phyloP scores from a whole-genome alignment of 1,140 invertebrate species.

The Platorchestia sp. region DNA sequence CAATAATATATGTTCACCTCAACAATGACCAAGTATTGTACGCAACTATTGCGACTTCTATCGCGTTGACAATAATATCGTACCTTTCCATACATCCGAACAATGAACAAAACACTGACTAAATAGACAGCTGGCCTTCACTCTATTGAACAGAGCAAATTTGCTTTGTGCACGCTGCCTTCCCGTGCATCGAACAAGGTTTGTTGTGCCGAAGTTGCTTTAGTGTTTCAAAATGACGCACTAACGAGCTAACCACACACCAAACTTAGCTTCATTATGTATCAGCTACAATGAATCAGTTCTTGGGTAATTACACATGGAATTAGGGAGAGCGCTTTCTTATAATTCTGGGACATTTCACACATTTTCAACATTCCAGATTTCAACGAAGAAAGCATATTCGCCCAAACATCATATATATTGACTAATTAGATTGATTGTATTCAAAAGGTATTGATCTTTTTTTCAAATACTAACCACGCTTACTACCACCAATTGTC shows the following conservation, averaged over 20 bases:
- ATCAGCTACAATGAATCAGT: neutral
- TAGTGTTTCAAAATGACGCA: neutral
- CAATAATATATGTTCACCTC: neutral
- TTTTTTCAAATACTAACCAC: no score
- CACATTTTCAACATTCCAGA: no score
- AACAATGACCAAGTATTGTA: neutral
- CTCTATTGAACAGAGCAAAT: neutral
- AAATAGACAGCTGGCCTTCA: neutral
- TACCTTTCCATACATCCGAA: neutral
- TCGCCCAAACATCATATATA: no score
- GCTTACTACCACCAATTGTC: no score
- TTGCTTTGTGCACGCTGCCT: neutral
- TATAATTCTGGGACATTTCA: neutral
- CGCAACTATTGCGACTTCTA: neutral
- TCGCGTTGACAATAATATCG: neutral
- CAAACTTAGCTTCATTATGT: neutral
- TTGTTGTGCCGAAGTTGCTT: neutral
- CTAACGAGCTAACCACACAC: neutral
- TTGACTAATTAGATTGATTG: no score
- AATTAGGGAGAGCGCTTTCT: neutral
- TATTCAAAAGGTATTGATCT: no score
- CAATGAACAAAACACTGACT: neutral
- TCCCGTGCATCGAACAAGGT: neutral
- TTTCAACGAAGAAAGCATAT: no score
- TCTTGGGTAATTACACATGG: neutral